A percentile compares a stretch with the other conserved stretches of the same genome.
These are phyloP conservation scores for Gobio gobio DNA, from an alignment of 2,113 vertebrate species.

Conservation along the genomic window DNA sequence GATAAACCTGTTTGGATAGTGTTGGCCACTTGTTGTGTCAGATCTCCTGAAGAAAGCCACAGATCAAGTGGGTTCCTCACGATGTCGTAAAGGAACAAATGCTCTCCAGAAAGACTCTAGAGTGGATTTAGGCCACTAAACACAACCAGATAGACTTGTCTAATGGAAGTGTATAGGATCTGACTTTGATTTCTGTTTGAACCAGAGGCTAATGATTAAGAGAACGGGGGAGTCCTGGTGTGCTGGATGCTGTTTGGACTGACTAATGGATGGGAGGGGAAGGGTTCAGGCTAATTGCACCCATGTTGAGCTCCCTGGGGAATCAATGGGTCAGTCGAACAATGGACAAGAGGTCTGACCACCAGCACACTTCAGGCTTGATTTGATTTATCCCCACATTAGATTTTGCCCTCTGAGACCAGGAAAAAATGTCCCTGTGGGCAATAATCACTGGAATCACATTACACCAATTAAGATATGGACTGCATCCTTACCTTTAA, in stretches of 20 bases:
- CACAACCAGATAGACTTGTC: not conserved
- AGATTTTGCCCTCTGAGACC: conserved; percentile 22
- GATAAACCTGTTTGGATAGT: conserved; percentile 43
- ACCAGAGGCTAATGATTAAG: conserved; percentile 7
- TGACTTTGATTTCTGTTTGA: conserved; percentile 9
- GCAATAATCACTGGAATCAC: not conserved
- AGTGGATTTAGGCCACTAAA: not conserved
- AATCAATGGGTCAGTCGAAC: conserved; percentile 30
- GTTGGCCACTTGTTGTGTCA: conserved; percentile 41
- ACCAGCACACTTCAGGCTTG: conserved; percentile 29
- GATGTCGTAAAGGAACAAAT: conserved; percentile 2
- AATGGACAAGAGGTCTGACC: conserved; percentile 41
- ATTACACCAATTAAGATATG: not conserved
- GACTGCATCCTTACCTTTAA: not conserved
- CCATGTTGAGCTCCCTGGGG: conserved; percentile 63
- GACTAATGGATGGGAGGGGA: conserved; percentile 41
- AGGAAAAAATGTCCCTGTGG: not conserved
- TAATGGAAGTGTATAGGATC: not conserved
- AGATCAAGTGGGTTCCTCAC: conserved; percentile 21
- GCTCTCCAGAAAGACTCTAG: not conserved
- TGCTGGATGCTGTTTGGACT: conserved; percentile 10
- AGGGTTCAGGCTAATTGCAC: conserved; percentile 61
- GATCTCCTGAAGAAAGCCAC: conserved; percentile 1
- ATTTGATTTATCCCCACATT: conserved; percentile 45
- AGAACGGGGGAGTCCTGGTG: conserved; percentile 15